Evolutionary conservation across 2,113 vertebrate species (phyloP), one percentile per base, ranked within the genome.

Genomic region (Jacana jacana): DNA sequence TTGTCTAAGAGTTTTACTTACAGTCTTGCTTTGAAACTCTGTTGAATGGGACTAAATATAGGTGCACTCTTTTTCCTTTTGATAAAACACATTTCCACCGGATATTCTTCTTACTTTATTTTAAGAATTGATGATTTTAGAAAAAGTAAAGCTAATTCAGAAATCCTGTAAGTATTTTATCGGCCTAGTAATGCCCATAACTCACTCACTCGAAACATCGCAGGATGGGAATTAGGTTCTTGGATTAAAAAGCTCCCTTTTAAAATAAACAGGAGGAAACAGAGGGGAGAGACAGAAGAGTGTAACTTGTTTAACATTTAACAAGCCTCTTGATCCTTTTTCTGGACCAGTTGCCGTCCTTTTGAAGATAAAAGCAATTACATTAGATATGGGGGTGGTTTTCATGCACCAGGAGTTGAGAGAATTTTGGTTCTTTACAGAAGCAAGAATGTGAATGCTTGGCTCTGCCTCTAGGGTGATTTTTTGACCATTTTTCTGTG

Each of bases 241-340:
- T 97, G 97, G 95, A 96, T 95, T 95, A 95, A 95, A 97, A 96
- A 88, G n/a, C 60, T 87, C 88, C 69, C 54, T 92, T 95, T 96
- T 87, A 96, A 96, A 97, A 96, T 96, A 97, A 97, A 97, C 96
- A 96, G 91, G 86, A 96, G 95, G 87, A 94, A 94, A 93, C 81
- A 78, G n/a, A 88, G 30, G 49, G 57, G 68, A 86, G 68, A 94
- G 65, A 63, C 64, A 96, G 88, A 89, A 87, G 61, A 89, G 86
- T 54, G 54, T 93, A 95, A 88, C 93, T 97, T 96, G 91, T 95
- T 95, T 95, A 96, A 95, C 75, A 75, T 97, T 95, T 95, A 96
- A 93, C 83, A 96, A 97, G 77, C 33, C 82, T 93, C 91, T 86
- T 83, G 82, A 88, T 94, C 89, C 37, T 1, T 91, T 97, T 96